phyloP scores from a whole-genome alignment of 2,888 invertebrate genomes.

The Himalopsyche japonica region DNA sequence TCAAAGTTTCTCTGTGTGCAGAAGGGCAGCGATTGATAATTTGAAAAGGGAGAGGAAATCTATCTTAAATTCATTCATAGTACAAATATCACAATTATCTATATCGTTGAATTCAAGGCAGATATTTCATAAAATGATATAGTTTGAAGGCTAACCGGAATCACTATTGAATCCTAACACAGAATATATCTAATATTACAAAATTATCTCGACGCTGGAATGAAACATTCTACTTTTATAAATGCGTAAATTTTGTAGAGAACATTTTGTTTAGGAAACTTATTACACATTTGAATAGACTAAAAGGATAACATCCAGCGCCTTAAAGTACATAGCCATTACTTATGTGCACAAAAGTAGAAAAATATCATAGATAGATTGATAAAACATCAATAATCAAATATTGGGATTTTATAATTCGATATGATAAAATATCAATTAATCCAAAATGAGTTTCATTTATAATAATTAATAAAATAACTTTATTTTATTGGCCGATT shows the following conservation, averaged over 20 bases:
- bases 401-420: conserved; percentile 11
- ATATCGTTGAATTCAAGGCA: conserved; percentile 40
- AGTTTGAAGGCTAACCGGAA: conserved; percentile 35
- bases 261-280: neutral
- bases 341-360: conserved; percentile 23
- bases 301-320: neutral
- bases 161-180: neutral
- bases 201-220: neutral
- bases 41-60: neutral
- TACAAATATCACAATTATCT: conserved; percentile 39
- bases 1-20: neutral
- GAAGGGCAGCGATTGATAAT: neutral
- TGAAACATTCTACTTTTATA: neutral
- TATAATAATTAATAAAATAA: neutral
- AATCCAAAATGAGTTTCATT: neutral
- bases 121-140: conserved; percentile 27
- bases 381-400: conserved; percentile 4
- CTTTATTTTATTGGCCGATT: neutral
- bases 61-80: conserved; percentile 27
- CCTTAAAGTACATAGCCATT: neutral
- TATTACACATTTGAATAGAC: neutral
- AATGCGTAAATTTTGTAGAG: neutral
- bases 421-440: neutral
- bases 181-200: neutral
- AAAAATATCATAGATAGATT: conserved; percentile 15